Evolutionary conservation across 1,140 invertebrate genomes (phyloP).

Genomic region (Chymomyza costata): DNA sequence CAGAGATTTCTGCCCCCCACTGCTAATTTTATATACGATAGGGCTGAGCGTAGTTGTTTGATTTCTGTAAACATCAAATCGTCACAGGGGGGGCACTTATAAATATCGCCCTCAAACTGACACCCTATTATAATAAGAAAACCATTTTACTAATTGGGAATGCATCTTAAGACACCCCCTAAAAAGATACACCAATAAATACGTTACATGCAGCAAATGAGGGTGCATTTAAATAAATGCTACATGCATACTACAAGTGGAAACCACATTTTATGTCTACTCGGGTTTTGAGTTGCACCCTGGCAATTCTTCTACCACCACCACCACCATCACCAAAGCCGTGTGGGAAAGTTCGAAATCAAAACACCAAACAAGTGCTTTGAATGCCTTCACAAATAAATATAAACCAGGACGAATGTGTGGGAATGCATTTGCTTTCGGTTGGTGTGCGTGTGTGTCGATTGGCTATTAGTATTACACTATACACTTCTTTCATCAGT

Average conservation of each 20-base stretch:
- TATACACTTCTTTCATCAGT: conserved; percentile 61
- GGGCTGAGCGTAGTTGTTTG: no score
- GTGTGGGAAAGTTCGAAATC: conserved; percentile 68
- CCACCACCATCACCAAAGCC: conserved; percentile 16
- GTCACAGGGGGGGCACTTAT: no score
- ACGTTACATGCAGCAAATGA: conserved; percentile 25
- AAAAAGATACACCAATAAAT: no score
- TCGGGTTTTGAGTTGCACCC: conserved; percentile 17
- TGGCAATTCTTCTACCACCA: background rate
- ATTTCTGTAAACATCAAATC: no score
- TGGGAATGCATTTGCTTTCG: conserved; percentile 55
- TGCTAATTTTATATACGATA: no score
- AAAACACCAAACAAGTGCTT: conserved; percentile 65
- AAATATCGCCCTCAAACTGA: no score
- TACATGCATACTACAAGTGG: conserved; percentile 46
- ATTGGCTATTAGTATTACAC: conserved; percentile 71
- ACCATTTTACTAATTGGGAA: no score
- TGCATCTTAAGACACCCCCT: no score
- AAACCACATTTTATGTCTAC: conserved; percentile 43
- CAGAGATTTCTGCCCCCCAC: no score
- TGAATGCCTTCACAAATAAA: conserved; percentile 49
- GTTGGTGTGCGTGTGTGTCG: conserved; percentile 47
- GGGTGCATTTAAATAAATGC: conserved; percentile 21
- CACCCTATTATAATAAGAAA: no score
- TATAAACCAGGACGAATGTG: conserved; percentile 50